phyloP scores from a whole-genome alignment of 1,140 invertebrate species.

The Orius insidiosus region DNA sequence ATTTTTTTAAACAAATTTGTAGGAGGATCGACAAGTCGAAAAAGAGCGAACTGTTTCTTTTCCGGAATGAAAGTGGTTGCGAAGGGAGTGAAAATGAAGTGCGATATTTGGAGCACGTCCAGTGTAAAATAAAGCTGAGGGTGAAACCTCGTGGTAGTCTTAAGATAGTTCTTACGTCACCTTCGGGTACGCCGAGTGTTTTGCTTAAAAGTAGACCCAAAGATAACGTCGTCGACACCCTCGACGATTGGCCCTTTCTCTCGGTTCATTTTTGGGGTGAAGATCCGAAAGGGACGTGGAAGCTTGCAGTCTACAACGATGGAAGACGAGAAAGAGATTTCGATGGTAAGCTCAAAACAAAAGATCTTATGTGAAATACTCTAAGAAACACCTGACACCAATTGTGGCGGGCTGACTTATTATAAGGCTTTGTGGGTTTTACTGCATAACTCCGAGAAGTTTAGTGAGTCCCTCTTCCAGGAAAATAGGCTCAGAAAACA shows the following conservation, averaged over 20 bases:
- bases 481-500: no score
- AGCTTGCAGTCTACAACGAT: slow-evolving; percentile 74
- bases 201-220: slow-evolving; percentile 73
- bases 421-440: no score
- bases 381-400: no score
- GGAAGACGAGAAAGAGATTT: slow-evolving; percentile 58
- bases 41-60: slow-evolving; percentile 42
- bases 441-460: no score
- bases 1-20: no score
- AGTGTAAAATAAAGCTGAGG: slow-evolving; percentile 63
- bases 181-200: slow-evolving; percentile 74
- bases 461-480: no score
- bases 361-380: no score
- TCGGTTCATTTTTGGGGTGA: slow-evolving; percentile 96
- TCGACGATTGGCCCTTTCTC: slow-evolving; percentile 95
- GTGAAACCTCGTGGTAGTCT: slow-evolving; percentile 81
- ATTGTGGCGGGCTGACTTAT: no score
- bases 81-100: slow-evolving; percentile 72
- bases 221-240: slow-evolving; percentile 82
- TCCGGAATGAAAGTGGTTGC: slow-evolving; percentile 72
- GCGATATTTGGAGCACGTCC: slow-evolving; percentile 78
- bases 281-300: slow-evolving; percentile 81
- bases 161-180: slow-evolving; percentile 64
- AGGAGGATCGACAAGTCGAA: slow-evolving; percentile 71
- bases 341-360: no score